Percentiles rank a stretch among this genome's conserved stretches.
These are phyloP conservation scores for Equus przewalskii DNA, from an alignment of 2,113 vertebrate species.

Conservation along the genomic window DNA sequence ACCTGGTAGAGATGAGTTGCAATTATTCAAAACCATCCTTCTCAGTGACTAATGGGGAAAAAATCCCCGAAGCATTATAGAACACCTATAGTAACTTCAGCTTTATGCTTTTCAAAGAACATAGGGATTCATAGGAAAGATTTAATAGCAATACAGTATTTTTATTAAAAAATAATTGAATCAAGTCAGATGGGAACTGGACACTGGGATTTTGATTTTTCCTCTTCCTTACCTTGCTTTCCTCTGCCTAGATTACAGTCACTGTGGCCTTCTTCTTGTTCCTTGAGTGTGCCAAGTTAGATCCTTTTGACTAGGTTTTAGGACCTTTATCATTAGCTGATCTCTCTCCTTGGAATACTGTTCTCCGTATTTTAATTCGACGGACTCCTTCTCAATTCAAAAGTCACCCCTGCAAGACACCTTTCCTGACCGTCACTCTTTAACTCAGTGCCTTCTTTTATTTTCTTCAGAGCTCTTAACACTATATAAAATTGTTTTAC, in stretches of 20 bases:
- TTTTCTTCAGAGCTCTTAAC: neutral
- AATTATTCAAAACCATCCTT: constrained; percentile 12
- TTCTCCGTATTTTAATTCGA: neutral
- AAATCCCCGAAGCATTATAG: neutral
- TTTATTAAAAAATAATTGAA: constrained; percentile 1
- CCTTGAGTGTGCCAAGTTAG: neutral
- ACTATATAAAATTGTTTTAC: neutral
- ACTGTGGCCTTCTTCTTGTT: neutral
- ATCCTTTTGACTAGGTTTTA: neutral
- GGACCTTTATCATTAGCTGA: neutral
- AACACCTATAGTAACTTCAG: neutral
- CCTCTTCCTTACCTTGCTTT: neutral
- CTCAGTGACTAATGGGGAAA: neutral
- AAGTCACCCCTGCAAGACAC: neutral
- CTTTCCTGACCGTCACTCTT: neutral
- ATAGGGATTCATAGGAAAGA: neutral
- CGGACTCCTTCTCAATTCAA: neutral
- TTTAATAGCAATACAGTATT: neutral
- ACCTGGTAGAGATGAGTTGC: neutral
- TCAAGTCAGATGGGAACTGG: neutral
- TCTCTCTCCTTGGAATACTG: neutral
- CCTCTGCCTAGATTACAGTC: neutral
- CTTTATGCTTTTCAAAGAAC: neutral
- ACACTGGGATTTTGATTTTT: neutral
- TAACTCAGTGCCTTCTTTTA: neutral